Conservation (phyloP, 2,113 vertebrate genomes). For the Bungarus multicinctus region DNA sequence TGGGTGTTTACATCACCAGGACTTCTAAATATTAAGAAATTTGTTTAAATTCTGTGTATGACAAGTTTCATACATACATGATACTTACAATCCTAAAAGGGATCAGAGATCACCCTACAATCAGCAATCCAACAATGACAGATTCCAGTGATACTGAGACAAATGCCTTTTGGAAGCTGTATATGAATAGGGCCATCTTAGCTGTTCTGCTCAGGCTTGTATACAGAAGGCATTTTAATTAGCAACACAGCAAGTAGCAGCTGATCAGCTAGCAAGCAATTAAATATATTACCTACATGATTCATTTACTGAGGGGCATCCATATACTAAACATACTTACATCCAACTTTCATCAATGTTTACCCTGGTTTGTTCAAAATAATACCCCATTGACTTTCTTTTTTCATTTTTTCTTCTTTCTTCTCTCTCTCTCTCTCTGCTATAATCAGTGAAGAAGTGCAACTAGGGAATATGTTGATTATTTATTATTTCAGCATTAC, state of each 20-base stretch:
- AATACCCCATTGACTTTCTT: not conserved
- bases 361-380: not conserved
- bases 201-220: not conserved
- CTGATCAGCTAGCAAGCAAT: slow-evolving; percentile 17
- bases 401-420: not conserved
- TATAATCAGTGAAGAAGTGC: not conserved
- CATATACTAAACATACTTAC: not conserved
- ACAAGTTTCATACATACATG: not conserved
- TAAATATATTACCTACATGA: slow-evolving; percentile 20
- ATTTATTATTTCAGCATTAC: not conserved
- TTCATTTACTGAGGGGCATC: slow-evolving; percentile 4
- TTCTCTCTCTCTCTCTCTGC: not conserved
- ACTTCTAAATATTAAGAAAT: not conserved
- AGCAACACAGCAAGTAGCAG: slow-evolving; percentile 15
- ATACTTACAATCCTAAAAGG: not conserved
- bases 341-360: not conserved
- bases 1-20: not conserved
- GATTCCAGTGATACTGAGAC: not conserved
- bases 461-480: not conserved
- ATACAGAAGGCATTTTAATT: not conserved
- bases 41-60: not conserved
- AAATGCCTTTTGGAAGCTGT: not conserved
- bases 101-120: not conserved
- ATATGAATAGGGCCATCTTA: not conserved
- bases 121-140: not conserved